Evolutionary conservation across 2,113 vertebrate species (phyloP).

Genomic region (Cinclus cinclus): DNA sequence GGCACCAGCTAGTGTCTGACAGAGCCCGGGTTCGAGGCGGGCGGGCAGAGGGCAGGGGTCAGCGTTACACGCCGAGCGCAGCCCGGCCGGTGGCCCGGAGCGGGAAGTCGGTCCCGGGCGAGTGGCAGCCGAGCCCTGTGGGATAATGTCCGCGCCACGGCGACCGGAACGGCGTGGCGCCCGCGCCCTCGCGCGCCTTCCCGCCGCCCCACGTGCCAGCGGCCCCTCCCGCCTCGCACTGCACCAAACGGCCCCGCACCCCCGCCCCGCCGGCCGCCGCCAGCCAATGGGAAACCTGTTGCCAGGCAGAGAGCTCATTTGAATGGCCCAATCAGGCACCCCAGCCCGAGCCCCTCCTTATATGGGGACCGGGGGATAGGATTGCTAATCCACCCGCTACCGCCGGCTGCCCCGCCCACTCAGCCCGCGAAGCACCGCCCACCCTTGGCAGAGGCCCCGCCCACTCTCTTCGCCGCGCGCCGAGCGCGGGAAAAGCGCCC

Average conservation of each 20-base stretch:
- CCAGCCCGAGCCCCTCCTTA: constrained; percentile 59
- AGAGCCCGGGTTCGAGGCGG: fast-evolving
- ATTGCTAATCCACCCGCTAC: fast-evolving
- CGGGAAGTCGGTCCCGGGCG: fast-evolving
- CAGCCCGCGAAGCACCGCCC: background rate
- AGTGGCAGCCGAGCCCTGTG: fast-evolving
- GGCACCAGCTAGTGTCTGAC: fast-evolving
- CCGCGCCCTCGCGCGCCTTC: background rate
- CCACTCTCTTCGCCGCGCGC: background rate
- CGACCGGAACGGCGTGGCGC: background rate
- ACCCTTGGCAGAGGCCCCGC: background rate
- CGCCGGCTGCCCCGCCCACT: background rate
- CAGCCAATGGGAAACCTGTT: constrained; percentile 73
- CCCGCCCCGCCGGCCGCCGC: background rate
- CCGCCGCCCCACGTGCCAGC: background rate
- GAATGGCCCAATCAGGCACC: constrained; percentile 70
- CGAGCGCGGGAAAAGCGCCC: constrained; percentile 35
- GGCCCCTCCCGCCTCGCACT: background rate
- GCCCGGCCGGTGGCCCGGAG: too few species aligned
- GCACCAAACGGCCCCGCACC: background rate
- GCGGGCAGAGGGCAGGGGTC: background rate
- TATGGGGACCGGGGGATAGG: constrained; percentile 53
- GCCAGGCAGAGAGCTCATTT: constrained; percentile 74
- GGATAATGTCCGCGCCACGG: too few species aligned
- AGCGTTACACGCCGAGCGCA: background rate